These are phyloP conservation scores for Tiaroga cobitis DNA, from an alignment of 2,797 vertebrate genomes.

Conservation along the genomic window DNA sequence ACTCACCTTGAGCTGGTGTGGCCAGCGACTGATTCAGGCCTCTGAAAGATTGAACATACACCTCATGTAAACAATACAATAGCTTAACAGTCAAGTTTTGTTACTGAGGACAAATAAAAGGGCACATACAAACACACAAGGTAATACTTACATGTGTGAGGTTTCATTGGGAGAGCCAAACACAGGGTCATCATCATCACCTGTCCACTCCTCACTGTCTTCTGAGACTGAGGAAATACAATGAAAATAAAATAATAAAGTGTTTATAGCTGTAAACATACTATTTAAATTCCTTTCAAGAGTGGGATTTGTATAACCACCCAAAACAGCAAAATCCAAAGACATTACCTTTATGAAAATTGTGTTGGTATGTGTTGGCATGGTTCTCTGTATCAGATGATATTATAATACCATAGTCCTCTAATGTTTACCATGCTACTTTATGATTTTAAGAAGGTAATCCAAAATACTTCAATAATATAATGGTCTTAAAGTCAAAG, in stretches of 20 bases:
- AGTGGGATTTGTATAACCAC: not conserved
- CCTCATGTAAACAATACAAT: conserved; percentile 2
- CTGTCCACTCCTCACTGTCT: conserved; percentile 80
- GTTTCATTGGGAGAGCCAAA: conserved; percentile 51
- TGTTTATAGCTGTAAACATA: not conserved
- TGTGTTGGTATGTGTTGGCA: not conserved
- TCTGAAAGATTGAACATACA: conserved; percentile 58
- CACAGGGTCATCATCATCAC: conserved; percentile 73
- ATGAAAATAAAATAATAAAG: not conserved
- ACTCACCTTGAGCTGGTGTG: conserved; percentile 73
- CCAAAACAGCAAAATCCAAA: not conserved
- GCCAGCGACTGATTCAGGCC: conserved; percentile 64
- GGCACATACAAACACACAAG: not conserved
- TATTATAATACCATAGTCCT: not conserved
- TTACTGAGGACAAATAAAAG: not conserved
- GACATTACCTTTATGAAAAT: not conserved
- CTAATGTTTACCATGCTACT: not conserved
- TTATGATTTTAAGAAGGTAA: not conserved
- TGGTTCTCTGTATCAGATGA: not conserved
- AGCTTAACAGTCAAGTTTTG: not conserved
- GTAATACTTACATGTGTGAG: conserved; percentile 63
- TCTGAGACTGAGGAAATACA: conserved; percentile 72
- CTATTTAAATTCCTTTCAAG: not conserved
- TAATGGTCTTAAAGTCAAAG: not conserved
- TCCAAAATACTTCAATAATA: not conserved